phyloP scores from a whole-genome alignment of 2,888 invertebrate genomes.

The Coenonympha arcania region DNA sequence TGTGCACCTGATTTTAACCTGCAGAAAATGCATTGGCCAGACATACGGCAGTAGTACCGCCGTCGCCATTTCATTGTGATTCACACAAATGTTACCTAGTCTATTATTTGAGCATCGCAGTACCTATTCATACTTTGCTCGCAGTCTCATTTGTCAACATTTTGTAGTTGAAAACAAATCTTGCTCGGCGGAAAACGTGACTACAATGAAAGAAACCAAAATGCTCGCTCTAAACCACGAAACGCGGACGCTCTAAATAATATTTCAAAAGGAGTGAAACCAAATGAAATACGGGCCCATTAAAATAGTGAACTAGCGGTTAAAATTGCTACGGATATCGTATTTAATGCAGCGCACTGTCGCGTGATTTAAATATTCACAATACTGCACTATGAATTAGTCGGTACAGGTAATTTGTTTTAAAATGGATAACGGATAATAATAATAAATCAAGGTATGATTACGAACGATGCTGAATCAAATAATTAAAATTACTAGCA shows the following conservation, averaged over 20 bases:
- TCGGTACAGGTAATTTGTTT: background rate
- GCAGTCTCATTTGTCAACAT: background rate
- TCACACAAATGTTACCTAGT: no score
- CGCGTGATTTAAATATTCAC: conserved; percentile 6
- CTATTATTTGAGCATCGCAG: background rate
- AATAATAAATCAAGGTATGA: no score
- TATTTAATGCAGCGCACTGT: conserved; percentile 7
- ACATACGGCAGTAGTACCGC: no score
- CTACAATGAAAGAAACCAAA: conserved; percentile 1
- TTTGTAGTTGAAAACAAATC: background rate
- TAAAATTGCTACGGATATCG: conserved; percentile 22
- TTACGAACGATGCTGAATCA: background rate
- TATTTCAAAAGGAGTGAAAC: conserved; percentile 22
- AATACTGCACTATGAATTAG: conserved; percentile 3
- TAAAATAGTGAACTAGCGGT: conserved; percentile 20
- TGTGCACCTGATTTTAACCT: no score
- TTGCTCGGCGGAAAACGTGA: background rate
- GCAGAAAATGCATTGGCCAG: no score
- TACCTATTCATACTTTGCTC: background rate
- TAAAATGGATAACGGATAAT: background rate
- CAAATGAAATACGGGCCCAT: conserved; percentile 23
- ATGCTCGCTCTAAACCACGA: background rate
- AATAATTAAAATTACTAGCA: no score
- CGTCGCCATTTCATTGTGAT: no score
- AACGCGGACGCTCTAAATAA: conserved; percentile 5